These are phyloP conservation scores for Cerceris ruficornis DNA, from an alignment of 2,888 invertebrate genomes.

Conservation along the genomic window DNA sequence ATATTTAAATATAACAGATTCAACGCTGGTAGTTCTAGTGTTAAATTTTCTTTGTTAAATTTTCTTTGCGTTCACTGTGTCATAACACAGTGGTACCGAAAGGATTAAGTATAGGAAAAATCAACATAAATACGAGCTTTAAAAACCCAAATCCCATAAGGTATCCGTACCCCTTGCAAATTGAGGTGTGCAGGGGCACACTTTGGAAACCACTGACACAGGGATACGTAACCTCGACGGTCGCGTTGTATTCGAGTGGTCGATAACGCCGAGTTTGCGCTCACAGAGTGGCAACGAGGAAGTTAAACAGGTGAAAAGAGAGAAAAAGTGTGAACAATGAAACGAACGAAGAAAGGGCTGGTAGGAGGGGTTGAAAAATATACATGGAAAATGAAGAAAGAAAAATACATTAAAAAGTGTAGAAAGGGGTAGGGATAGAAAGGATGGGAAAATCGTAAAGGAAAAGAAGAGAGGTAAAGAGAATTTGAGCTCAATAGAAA, in stretches of 20 bases:
- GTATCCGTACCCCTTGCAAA: background rate
- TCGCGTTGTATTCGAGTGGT: constrained; percentile 61
- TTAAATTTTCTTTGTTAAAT: no score
- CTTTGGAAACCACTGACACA: constrained; percentile 47
- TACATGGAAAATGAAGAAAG: background rate
- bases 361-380: background rate
- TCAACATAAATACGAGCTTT: no score
- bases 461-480: constrained; percentile 18
- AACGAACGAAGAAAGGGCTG: background rate
- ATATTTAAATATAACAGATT: no score
- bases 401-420: background rate
- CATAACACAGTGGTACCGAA: no score
- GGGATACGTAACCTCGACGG: constrained; percentile 42
- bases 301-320: constrained; percentile 20
- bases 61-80: no score
- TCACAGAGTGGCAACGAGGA: constrained; percentile 58
- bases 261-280: constrained; percentile 81
- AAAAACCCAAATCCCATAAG: no score
- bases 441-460: background rate
- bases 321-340: background rate
- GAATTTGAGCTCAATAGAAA: constrained; percentile 40
- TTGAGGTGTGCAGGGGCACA: constrained; percentile 17
- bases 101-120: no score
- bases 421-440: background rate
- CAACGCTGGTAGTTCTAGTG: no score